Conservation (phyloP, 2,888 invertebrate species). For the Smittia aterrima region DNA sequence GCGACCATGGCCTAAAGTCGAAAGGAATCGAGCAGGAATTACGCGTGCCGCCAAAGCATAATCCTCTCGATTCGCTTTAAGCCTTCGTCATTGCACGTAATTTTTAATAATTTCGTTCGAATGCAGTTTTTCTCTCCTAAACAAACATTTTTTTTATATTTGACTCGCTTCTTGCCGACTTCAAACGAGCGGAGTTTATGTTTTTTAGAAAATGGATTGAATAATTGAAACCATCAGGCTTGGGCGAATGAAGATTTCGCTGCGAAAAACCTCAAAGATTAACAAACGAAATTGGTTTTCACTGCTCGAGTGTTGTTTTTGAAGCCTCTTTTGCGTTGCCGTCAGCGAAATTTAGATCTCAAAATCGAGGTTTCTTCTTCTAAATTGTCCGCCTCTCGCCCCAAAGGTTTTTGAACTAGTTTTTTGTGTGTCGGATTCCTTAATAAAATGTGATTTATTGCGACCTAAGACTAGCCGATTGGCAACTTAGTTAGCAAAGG, state of each 20-base stretch:
- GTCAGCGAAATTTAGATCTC: slow-evolving; percentile 28
- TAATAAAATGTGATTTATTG: slow-evolving; percentile 34
- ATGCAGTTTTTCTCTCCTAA: not conserved
- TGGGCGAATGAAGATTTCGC: not conserved
- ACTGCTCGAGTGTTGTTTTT: slow-evolving; percentile 36
- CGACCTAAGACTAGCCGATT: not conserved
- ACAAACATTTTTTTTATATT: slow-evolving; percentile 14
- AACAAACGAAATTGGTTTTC: slow-evolving; percentile 17
- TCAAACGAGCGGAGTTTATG: not conserved
- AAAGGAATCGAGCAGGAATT: not conserved
- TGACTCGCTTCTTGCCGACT: not conserved
- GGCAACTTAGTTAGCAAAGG: slow-evolving; percentile 16
- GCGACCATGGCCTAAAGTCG: slow-evolving; percentile 27
- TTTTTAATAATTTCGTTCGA: not conserved
- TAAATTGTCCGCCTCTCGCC: slow-evolving; percentile 28
- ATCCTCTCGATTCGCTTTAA: slow-evolving; percentile 18
- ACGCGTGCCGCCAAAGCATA: slow-evolving; percentile 39
- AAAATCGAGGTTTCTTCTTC: not conserved
- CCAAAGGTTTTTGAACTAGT: slow-evolving; percentile 4
- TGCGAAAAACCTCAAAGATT: not conserved
- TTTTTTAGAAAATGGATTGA: not conserved
- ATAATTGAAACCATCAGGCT: not conserved
- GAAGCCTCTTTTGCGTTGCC: slow-evolving; percentile 16
- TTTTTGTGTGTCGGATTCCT: not conserved
- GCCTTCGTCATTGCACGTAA: not conserved